Conservation (phyloP, 2,797 vertebrate genomes). For the Myotis findleyi region DNA sequence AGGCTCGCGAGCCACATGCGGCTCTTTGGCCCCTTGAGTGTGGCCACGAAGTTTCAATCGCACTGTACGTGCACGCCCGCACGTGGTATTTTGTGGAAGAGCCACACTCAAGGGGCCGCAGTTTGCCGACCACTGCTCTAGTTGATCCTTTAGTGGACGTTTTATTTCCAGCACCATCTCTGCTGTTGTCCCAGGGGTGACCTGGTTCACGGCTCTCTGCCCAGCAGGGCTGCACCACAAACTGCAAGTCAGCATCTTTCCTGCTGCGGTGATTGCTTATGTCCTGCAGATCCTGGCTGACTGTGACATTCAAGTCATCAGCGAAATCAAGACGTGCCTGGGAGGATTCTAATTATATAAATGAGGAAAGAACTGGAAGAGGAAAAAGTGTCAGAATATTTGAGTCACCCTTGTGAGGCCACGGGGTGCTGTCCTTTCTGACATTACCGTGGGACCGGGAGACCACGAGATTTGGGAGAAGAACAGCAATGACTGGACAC, state of each 20-base stretch:
- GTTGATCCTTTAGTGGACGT: not conserved
- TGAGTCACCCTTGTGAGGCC: not conserved
- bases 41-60: no score
- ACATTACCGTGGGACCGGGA: not conserved
- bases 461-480: not conserved
- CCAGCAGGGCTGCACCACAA: not conserved
- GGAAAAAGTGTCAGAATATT: not conserved
- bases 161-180: not conserved
- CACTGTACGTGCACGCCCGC: no score
- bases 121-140: no score
- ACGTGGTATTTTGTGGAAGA: no score
- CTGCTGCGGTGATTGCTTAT: not conserved
- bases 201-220: not conserved
- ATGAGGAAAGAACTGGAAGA: not conserved
- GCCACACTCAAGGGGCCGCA: no score
- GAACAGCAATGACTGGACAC: not conserved
- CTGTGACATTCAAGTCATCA: not conserved
- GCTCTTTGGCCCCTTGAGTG: no score
- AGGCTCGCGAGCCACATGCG: no score
- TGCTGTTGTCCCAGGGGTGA: not conserved
- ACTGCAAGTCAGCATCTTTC: conserved; percentile 36
- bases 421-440: not conserved
- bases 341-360: not conserved
- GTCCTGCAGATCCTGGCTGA: not conserved
- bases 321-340: not conserved